Evolutionary conservation across 2,113 vertebrate species (phyloP).

Genomic region (Ochotona curzoniae): DNA sequence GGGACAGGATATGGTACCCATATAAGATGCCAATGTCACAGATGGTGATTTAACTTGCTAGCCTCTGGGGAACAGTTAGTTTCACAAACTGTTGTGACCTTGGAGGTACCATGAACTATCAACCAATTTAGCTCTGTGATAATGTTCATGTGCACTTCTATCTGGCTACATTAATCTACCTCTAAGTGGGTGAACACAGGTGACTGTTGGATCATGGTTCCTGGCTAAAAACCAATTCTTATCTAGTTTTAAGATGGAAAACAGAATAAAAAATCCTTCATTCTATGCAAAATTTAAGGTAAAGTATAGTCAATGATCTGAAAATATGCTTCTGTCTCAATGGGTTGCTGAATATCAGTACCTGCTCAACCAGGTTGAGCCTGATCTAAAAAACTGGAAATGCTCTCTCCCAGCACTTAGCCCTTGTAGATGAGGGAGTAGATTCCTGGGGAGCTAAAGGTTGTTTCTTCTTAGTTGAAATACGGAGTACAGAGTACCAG

Average conservation of each 20-base stretch:
- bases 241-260: neutral
- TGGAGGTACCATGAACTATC: neutral
- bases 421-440: neutral
- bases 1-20: too few relatives aligned
- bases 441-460: neutral
- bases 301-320: neutral
- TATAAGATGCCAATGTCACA: too few relatives aligned
- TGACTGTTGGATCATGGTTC: neutral
- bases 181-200: neutral
- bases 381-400: neutral
- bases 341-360: neutral
- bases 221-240: neutral
- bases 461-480: constrained; percentile 26
- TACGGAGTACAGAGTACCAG: neutral
- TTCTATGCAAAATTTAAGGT: neutral
- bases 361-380: neutral
- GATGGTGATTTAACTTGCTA: too few relatives aligned
- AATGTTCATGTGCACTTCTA: neutral
- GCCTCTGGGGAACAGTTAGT: neutral
- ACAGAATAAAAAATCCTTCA: constrained; percentile 9
- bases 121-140: neutral
- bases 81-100: neutral
- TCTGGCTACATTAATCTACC: neutral
- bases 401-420: neutral
- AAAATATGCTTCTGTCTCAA: constrained; percentile 13